Evolutionary conservation across 1,140 invertebrate genomes (phyloP), one percentile per base, ranked within the genome.

Genomic region (Ectropis grisescens): DNA sequence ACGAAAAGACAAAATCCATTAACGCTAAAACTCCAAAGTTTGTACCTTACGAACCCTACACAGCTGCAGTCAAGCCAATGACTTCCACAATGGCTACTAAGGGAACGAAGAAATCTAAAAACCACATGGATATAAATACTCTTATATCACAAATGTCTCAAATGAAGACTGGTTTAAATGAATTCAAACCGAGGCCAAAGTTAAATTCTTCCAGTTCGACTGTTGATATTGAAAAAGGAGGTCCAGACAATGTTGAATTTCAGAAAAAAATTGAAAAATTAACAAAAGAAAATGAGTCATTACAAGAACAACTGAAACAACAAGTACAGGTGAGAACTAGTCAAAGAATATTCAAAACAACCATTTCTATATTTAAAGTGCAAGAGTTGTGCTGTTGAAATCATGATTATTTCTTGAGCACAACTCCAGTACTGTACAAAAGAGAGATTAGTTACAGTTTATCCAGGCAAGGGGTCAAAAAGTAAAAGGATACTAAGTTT

Each of bases 21-120:
- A 58, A 62, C 36, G 85, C 84, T 0, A 92, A 90, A 55, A 89
- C 90, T 53, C 90, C 92, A 1, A 93, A 92, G 65, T 95, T 95
- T 79, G 86, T 96, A 11, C 93, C 93, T 1, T 94, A 92, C 54
- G 94, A 96, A 58, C 94, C 94, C 0, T 95, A 94, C 55, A 91
- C 93, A 61, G 92, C 88, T 34, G 93, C 93, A 43, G 90, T 93
- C 0, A 91, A 90, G 67, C 91, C 91, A 27, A 90, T 94, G 38
- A 82, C 90, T 27, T 85, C 88, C 4, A 52, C 60, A 15, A 55
- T 83, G 36, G 83, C 84, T 27, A 79, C 80, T 26, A 69, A 60
- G 48, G 60, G 41, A 33, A 64, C 64, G 19, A 85, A 82, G 41
- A 85, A 75, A 62, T 65, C 56, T 5, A 86, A 72, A 53, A 90